Evolutionary conservation across 2,797 vertebrate species (phyloP), one percentile per base, ranked within the genome.

Genomic region (Graptemys geographica): DNA sequence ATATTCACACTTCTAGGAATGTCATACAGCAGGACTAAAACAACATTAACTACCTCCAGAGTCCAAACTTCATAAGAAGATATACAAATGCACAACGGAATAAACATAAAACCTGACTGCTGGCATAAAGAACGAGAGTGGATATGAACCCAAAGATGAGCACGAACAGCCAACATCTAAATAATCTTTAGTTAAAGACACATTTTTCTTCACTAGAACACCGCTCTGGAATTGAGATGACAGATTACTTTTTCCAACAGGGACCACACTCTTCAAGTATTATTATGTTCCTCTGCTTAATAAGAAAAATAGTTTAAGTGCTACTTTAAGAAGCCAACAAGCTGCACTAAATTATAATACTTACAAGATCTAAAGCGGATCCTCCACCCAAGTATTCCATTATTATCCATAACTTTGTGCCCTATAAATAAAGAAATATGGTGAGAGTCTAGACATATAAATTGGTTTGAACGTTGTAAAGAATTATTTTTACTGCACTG

Each of bases 381-480:
- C 98, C 98, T 10, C 98, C 98, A 90, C 98, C 98, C 85, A 99
- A 96, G 87, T 98, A 98, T 96, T 98, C 98, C 98, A 99, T 99
- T 97, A 99, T 98, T 96, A 98, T 99, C 98, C 98, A 98, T 96
- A 99, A 97, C 94, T 99, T 99, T 94, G 98, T 98, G 95, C 98
- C 98, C 98, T 99, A 95, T 57, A 97, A 97, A 96, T 84, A 56
- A 95, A 96, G 11, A 72, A 33, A 25, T 33, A n/a, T 83, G 28
- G 8, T 88, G 44, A 90, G 80, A 95, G 3, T 95, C 37, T 21
- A 72, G n/a, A 3, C n/a, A 72, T n/a, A 41, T 41, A 41, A 72
- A 72, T 41, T 72, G 37, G 69, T 72, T 72, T 72, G 37, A 72
- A 41, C 5, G 3, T 41, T 86, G 44, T 18, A 47, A 9, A 16